Evolutionary conservation across 2,888 invertebrate genomes (phyloP).

Genomic region (Plagiodera versicolora): DNA sequence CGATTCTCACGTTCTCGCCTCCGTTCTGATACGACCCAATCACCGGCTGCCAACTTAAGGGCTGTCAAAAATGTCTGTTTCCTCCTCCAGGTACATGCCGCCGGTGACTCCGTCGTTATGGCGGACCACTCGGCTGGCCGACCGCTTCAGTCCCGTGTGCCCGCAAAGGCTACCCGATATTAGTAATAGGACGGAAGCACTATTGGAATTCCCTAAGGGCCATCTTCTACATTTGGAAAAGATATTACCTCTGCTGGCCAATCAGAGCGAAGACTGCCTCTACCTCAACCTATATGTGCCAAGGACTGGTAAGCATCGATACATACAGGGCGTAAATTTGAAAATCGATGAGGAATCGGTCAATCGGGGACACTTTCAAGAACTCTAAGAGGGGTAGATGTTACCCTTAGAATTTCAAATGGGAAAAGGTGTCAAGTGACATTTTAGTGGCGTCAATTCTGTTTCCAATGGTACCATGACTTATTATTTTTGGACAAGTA

Average conservation of each 20-base stretch:
- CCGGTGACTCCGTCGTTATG: conserved; percentile 90
- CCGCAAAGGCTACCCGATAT: conserved; percentile 76
- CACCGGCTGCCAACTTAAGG: neutral
- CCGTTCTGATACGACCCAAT: neutral
- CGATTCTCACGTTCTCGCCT: too few species aligned
- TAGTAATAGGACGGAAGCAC: conserved; percentile 63
- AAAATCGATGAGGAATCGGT: too few species aligned
- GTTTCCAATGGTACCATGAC: too few species aligned
- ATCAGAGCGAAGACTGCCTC: conserved; percentile 97
- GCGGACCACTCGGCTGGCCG: conserved; percentile 78
- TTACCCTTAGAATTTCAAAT: too few species aligned
- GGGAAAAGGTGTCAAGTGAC: too few species aligned
- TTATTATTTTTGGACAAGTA: too few species aligned
- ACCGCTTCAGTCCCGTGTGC: conserved; percentile 83
- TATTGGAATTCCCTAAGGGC: conserved; percentile 78
- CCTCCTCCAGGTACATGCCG: conserved; percentile 81
- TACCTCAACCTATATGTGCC: conserved; percentile 97
- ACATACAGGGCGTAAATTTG: too few species aligned
- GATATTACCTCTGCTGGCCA: conserved; percentile 78
- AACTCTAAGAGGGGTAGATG: too few species aligned
- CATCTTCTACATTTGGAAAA: conserved; percentile 83
- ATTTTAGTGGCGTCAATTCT: too few species aligned
- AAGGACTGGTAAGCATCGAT: conserved; percentile 66
- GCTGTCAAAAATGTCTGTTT: too few species aligned
- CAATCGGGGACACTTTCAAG: too few species aligned